Conservation (phyloP, 2,888 invertebrate genomes). For the Willowsia nigromaculata region DNA sequence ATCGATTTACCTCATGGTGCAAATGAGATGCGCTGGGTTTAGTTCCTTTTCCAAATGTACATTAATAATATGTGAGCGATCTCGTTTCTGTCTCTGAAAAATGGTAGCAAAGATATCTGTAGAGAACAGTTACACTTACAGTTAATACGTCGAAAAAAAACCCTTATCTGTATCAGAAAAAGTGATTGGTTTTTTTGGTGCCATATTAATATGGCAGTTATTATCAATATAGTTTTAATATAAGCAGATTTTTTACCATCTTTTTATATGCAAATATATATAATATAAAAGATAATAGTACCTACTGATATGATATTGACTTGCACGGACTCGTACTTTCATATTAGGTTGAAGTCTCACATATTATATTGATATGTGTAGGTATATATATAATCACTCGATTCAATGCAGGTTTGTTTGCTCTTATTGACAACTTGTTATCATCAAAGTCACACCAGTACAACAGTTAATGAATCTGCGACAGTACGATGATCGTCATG, state of each 20-base stretch:
- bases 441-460: slow-evolving; percentile 46
- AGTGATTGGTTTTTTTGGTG: slow-evolving; percentile 55
- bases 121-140: not conserved
- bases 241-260: not conserved
- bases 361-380: not conserved
- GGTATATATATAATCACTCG: not conserved
- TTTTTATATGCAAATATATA: slow-evolving; percentile 16
- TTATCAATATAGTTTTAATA: not conserved
- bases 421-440: slow-evolving; percentile 60
- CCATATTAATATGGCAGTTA: slow-evolving; percentile 11
- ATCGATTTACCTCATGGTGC: not conserved
- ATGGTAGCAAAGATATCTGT: not conserved
- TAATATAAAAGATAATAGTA: not conserved
- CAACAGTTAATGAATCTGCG: slow-evolving; percentile 31
- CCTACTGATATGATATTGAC: too few relatives aligned
- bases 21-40: not conserved
- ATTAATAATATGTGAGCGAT: not conserved
- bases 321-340: too few relatives aligned
- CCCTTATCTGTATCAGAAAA: slow-evolving; percentile 42
- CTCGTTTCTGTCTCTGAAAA: not conserved
- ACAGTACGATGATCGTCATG: slow-evolving; percentile 1
- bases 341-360: too few relatives aligned
- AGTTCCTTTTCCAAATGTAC: not conserved
- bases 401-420: slow-evolving; percentile 41
- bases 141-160: not conserved